A percentile compares a stretch with the other conserved stretches of the same genome.
phyloP scores from a whole-genome alignment of 2,888 invertebrate species.

The Eristalinus aeneus region DNA sequence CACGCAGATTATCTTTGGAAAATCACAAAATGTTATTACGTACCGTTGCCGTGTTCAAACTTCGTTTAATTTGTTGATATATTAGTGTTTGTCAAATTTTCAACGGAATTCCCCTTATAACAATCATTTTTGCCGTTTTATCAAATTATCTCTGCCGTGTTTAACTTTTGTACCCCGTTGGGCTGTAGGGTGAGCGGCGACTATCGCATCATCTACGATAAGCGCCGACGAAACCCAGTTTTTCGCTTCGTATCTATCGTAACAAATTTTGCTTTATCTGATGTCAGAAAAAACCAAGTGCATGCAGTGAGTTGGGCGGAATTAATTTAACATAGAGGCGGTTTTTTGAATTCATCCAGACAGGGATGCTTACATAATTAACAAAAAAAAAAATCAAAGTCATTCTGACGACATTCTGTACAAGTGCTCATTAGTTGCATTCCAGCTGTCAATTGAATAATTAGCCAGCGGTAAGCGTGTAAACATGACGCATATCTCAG shows the following conservation, averaged over 20 bases:
- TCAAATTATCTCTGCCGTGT: constrained; percentile 24
- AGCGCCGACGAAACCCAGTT: not conserved
- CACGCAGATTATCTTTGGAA: constrained; percentile 39
- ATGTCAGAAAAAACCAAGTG: not conserved
- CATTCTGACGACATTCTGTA: not conserved
- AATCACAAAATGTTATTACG: constrained; percentile 52
- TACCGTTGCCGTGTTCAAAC: constrained; percentile 26
- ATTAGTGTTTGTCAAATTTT: constrained; percentile 16
- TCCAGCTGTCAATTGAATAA: not conserved
- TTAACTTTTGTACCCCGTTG: constrained; percentile 28
- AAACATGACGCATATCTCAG: not conserved
- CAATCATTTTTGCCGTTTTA: constrained; percentile 8
- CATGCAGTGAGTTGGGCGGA: not conserved
- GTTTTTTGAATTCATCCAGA: not conserved
- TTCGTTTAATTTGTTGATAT: constrained; percentile 41
- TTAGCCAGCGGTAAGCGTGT: not conserved
- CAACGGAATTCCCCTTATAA: constrained; percentile 44
- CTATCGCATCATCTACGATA: constrained; percentile 33
- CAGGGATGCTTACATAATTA: not conserved
- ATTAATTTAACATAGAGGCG: not conserved
- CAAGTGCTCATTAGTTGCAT: not conserved
- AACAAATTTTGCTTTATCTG: not conserved
- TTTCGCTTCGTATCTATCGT: not conserved
- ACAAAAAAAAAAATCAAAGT: not conserved
- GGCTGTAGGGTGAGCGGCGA: not conserved